These are phyloP conservation scores for Haliclona indistincta DNA, from an alignment of 37 sponge, comb jelly and placozoan genomes.

Conservation along the genomic window DNA sequence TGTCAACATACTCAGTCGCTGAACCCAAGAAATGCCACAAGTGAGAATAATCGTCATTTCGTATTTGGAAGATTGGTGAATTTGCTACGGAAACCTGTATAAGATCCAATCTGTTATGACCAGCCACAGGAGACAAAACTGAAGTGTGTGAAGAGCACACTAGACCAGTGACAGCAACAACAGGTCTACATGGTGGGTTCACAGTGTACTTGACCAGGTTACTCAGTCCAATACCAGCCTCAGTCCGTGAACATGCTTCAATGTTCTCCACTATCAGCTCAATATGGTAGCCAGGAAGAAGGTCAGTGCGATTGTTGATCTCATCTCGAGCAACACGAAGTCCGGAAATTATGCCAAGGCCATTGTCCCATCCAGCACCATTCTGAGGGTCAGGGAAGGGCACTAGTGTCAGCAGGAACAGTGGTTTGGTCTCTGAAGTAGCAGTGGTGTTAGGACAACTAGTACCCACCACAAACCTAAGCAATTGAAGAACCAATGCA, in stretches of 20 bases:
- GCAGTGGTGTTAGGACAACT: no score
- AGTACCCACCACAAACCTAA: no score
- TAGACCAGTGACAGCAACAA: conserved; percentile 3
- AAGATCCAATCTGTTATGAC: not conserved
- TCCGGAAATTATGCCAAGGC: not conserved
- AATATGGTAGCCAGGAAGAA: not conserved
- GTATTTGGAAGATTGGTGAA: not conserved
- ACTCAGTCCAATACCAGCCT: not conserved
- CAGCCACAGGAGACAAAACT: not conserved
- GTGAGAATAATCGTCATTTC: not conserved
- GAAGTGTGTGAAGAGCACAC: not conserved
- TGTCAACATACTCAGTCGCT: not conserved
- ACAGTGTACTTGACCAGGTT: not conserved
- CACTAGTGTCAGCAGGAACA: no score
- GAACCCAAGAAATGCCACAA: not conserved
- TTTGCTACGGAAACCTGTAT: not conserved
- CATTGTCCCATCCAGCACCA: not conserved
- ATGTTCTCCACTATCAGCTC: not conserved
- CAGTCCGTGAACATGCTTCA: not conserved
- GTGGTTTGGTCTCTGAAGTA: no score
- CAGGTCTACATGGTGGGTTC: not conserved
- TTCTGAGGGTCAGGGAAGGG: no score
- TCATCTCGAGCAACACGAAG: not conserved
- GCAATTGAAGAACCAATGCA: no score
- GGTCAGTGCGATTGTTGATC: not conserved